Percentiles rank a stretch among this genome's conserved stretches.
These are phyloP conservation scores for Channa striata DNA, from an alignment of 2,797 vertebrate genomes.

Conservation along the genomic window DNA sequence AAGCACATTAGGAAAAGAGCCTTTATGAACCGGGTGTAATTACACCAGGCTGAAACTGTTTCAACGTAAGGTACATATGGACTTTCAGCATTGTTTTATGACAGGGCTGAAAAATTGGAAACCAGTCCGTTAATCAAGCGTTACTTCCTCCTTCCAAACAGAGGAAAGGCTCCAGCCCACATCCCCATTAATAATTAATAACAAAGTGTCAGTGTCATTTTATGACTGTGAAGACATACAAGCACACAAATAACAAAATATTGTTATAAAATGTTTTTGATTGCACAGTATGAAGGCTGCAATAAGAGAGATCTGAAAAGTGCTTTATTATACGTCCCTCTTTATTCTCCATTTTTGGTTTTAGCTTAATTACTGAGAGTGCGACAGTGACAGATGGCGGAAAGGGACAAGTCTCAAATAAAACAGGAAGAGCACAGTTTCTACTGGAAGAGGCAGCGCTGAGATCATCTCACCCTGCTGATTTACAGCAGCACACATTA, in stretches of 20 bases:
- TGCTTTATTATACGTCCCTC: not conserved
- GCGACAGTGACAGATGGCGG: conserved; percentile 12
- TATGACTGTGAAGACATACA: conserved; percentile 2
- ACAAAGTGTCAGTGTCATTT: not conserved
- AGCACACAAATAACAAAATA: not conserved
- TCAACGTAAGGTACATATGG: not conserved
- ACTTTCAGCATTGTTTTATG: not conserved
- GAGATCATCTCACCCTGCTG: conserved; percentile 7
- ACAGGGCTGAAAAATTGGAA: not conserved
- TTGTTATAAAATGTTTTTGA: not conserved
- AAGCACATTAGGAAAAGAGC: not conserved
- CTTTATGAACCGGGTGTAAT: not conserved
- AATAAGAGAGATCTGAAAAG: not conserved
- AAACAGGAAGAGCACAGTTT: not conserved
- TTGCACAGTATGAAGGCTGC: not conserved
- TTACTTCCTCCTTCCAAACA: not conserved
- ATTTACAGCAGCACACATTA: conserved; percentile 16
- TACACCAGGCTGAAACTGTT: not conserved
- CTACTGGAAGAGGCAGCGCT: not conserved
- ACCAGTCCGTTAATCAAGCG: too few relatives aligned
- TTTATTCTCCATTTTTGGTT: not conserved
- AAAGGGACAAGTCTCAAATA: not conserved
- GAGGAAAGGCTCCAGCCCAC: not conserved
- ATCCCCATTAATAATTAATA: too few relatives aligned
- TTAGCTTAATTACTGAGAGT: conserved; percentile 20